Base-by-base conservation (phyloP, 1,140 invertebrate species). In the Drosophila mayri region DNA sequence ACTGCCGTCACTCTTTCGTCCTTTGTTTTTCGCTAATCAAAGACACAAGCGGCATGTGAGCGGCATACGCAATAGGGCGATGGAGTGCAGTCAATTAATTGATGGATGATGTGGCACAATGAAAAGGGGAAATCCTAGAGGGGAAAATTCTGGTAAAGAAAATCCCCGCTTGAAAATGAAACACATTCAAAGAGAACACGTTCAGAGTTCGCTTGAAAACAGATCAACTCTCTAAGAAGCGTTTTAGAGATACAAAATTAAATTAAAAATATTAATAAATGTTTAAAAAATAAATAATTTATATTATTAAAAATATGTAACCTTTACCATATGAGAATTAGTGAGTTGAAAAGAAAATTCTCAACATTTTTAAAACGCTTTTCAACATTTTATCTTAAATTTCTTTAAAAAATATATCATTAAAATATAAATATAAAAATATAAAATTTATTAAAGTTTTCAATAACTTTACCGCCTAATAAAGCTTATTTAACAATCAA, bases 21-120 rank as follows among this genome's bases (percentile, higher is more conserved):
- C 49, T 76, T 79, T 87, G 79, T 85, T 81, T 85, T 81, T 65
- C 66, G 73, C 84, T 77, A 87, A 87, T 87, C 84, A 87, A 74
- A 77, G 67, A 76, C 52, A 47, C 54, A 37, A 54, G 40, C 50
- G 59, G 35, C 46, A 70, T 88, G 84, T 88, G 83, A 62, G 60
- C 30, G 32, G 83, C 79, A 82, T 82, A 59, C 60, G 50, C 54
- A 75, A 66, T 66, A 38, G 59, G 50, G 22, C 57, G 25, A 44
- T 59, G 41, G 20, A 70, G 46, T 86, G 74, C 67, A 85, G 44
- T 77, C 77, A 85, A 68, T 60, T 65, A 73, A 81, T 81, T 85
- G 82, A 86, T 85, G 74, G 67, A 85, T 84, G 80, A 83, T 76
- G 70, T 60, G 54, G 54, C 16, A n/a, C 32, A 43, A 28, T 28